Conservation (phyloP, 2,797 vertebrate species). For the Babyrousa celebensis region DNA sequence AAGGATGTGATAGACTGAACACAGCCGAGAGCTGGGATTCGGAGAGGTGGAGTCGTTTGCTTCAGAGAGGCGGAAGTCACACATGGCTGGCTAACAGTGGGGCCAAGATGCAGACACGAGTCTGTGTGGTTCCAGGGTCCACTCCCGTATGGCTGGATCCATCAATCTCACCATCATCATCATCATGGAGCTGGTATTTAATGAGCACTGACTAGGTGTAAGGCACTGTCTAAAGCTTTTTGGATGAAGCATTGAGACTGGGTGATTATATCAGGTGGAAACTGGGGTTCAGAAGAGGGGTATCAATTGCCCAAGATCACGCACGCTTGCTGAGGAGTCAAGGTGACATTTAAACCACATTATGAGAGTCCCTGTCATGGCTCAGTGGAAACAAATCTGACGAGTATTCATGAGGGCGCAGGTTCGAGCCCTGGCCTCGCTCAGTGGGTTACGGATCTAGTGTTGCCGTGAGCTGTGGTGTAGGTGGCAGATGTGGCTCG, state of each 20-base stretch:
- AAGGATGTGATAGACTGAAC: background rate
- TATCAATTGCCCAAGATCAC: background rate
- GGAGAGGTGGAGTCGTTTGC: slow-evolving; percentile 6
- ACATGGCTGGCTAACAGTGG: background rate
- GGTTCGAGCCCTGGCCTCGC: no score
- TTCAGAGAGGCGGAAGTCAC: background rate
- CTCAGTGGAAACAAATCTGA: no score
- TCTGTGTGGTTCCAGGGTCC: background rate
- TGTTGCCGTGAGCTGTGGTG: no score
- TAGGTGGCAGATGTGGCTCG: no score
- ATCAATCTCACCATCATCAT: background rate
- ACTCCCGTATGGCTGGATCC: background rate
- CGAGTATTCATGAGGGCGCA: no score
- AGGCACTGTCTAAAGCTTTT: background rate
- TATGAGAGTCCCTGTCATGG: no score
- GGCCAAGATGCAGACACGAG: slow-evolving; percentile 9
- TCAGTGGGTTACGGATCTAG: no score
- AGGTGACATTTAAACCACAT: background rate
- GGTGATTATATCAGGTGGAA: background rate
- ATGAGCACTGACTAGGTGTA: background rate
- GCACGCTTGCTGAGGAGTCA: background rate
- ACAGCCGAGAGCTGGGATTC: background rate
- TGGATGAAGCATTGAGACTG: background rate
- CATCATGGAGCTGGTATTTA: background rate
- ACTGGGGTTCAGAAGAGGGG: background rate